phyloP scores from a whole-genome alignment of 2,888 invertebrate species.

The Copidosoma aretas region DNA sequence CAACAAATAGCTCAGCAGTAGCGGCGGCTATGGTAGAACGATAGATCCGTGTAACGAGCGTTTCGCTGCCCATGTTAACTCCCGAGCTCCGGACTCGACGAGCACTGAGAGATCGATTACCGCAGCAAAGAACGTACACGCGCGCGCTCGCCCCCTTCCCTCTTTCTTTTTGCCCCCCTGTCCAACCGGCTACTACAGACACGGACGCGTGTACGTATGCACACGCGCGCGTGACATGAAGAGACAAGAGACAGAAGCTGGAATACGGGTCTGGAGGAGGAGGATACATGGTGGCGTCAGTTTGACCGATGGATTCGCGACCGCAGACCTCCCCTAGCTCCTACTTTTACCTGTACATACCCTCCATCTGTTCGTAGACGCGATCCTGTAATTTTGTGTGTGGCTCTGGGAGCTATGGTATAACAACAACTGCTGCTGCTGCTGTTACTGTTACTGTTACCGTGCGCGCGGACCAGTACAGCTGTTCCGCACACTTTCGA shows the following conservation, averaged over 20 bases:
- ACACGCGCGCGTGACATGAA: no score
- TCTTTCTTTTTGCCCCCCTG: neutral
- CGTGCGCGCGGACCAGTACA: neutral
- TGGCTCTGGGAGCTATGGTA: neutral
- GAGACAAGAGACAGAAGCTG: no score
- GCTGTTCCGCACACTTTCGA: neutral
- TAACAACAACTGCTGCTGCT: no score
- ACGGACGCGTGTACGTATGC: neutral
- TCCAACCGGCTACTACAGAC: no score
- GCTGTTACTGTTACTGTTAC: neutral
- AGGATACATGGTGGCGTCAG: slow-evolving; percentile 20
- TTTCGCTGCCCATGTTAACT: neutral
- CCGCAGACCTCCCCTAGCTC: slow-evolving; percentile 17
- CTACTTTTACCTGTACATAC: slow-evolving; percentile 7
- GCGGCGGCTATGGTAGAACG: neutral
- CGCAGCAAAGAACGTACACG: no score
- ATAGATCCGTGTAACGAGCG: neutral
- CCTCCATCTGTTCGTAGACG: no score
- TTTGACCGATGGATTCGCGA: slow-evolving; percentile 40
- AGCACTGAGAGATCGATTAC: no score
- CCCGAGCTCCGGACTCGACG: no score
- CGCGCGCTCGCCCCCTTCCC: no score
- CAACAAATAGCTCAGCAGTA: neutral
- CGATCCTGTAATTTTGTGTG: slow-evolving; percentile 25
- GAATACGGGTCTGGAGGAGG: no score